phyloP scores from a whole-genome alignment of 1,140 invertebrate genomes.

The Drosophila trapezifrons region DNA sequence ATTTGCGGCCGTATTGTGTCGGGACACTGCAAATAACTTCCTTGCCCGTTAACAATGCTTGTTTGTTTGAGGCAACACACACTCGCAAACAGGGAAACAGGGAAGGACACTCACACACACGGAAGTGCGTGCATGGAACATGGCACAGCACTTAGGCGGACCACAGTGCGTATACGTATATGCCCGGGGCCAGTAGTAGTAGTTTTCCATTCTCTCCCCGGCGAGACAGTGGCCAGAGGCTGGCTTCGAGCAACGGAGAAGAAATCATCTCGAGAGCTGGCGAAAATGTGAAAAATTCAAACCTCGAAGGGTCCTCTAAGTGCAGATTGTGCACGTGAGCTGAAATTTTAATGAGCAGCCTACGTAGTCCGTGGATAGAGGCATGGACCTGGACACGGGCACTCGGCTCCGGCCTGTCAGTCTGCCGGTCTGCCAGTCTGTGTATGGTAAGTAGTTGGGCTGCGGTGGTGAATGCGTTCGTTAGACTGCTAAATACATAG shows the following conservation, averaged over 20 bases:
- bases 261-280: conserved; percentile 50
- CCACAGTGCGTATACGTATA: conserved; percentile 25
- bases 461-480: conserved; percentile 56
- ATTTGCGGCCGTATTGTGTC: conserved; percentile 42
- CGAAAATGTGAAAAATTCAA: conserved; percentile 80
- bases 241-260: neutral
- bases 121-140: conserved; percentile 64
- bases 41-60: conserved; percentile 65
- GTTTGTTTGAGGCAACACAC: conserved; percentile 54
- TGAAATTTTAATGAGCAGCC: conserved; percentile 76
- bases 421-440: neutral
- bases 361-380: conserved; percentile 35
- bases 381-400: conserved; percentile 37
- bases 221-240: conserved; percentile 12
- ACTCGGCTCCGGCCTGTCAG: conserved; percentile 30
- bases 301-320: conserved; percentile 77
- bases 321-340: conserved; percentile 76
- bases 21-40: conserved; percentile 67
- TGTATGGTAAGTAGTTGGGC: conserved; percentile 44
- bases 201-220: conserved; percentile 40
- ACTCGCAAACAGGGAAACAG: neutral
- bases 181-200: conserved; percentile 4
- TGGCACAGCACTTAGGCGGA: conserved; percentile 55
- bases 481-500: conserved; percentile 62
- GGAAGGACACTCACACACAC: neutral